Evolutionary conservation across 2,113 vertebrate genomes (phyloP).

Genomic region (Notothenia rossii): DNA sequence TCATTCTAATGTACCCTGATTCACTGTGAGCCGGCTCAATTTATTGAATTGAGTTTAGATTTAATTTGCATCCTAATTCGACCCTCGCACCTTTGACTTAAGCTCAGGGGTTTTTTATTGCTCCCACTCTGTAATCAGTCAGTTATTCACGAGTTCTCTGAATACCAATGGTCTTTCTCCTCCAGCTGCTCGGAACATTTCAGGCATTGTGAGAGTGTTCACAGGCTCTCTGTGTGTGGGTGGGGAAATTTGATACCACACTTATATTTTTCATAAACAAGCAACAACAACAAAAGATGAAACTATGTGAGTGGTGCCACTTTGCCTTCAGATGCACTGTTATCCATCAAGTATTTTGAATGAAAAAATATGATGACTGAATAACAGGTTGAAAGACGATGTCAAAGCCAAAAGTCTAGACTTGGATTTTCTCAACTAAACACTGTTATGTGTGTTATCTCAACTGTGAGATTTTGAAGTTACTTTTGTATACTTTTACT

Average conservation of each 20-base stretch:
- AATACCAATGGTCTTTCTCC: constrained; percentile 32
- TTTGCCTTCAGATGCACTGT: constrained; percentile 5
- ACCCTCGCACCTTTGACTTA: constrained; percentile 49
- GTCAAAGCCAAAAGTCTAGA: constrained; percentile 10
- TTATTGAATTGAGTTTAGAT: constrained; percentile 58
- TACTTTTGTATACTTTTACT: constrained; percentile 26
- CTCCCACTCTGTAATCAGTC: constrained; percentile 50
- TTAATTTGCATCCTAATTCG: constrained; percentile 69
- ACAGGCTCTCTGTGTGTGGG: constrained; percentile 8
- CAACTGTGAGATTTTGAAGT: background rate
- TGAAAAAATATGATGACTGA: background rate
- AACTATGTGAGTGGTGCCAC: background rate
- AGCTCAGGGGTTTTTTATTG: constrained; percentile 36
- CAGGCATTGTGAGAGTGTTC: constrained; percentile 12
- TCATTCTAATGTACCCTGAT: constrained; percentile 39
- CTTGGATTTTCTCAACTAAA: constrained; percentile 2
- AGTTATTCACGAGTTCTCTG: constrained; percentile 42
- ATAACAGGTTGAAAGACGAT: constrained; percentile 14
- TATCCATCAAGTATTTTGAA: constrained; percentile 1
- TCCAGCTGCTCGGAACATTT: constrained; percentile 17
- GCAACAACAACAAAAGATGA: background rate
- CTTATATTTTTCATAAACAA: constrained; percentile 12
- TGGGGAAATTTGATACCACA: background rate
- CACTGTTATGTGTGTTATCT: background rate
- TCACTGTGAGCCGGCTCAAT: constrained; percentile 41